Conservation (phyloP, 2,113 vertebrate genomes). For the Artemisiospiza belli region DNA sequence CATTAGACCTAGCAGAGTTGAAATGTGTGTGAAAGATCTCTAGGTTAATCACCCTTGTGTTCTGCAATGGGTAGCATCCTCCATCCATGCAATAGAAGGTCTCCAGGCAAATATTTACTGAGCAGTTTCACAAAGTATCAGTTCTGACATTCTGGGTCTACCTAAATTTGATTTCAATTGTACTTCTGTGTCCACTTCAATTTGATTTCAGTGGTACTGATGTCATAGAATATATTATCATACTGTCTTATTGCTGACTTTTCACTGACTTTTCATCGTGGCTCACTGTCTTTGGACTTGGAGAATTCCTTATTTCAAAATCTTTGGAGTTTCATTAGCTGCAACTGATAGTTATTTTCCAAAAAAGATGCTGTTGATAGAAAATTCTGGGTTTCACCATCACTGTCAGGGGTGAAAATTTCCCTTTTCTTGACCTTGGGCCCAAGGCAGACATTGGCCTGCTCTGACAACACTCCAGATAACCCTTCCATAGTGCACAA, state of each 20-base stretch:
- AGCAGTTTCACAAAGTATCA: not conserved
- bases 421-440: not conserved
- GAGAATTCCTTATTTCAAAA: not conserved
- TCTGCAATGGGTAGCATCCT: not conserved
- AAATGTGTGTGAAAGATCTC: not conserved
- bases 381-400: not conserved
- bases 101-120: not conserved
- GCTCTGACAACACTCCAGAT: not conserved
- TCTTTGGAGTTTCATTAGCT: not conserved
- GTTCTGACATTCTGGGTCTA: not conserved
- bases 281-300: not conserved
- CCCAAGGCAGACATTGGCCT: not conserved
- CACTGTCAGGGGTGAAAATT: not conserved
- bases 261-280: not conserved
- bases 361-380: not conserved
- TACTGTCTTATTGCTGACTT: not conserved
- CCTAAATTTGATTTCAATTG: not conserved
- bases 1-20: not conserved
- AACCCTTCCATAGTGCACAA: not conserved
- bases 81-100: not conserved
- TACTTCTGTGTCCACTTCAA: not conserved
- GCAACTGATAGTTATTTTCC: not conserved
- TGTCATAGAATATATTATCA: not conserved
- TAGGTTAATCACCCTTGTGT: slow-evolving; percentile 15
- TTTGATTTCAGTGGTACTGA: not conserved